Evolutionary conservation across 2,113 vertebrate species (phyloP).

Genomic region (Alces alces): DNA sequence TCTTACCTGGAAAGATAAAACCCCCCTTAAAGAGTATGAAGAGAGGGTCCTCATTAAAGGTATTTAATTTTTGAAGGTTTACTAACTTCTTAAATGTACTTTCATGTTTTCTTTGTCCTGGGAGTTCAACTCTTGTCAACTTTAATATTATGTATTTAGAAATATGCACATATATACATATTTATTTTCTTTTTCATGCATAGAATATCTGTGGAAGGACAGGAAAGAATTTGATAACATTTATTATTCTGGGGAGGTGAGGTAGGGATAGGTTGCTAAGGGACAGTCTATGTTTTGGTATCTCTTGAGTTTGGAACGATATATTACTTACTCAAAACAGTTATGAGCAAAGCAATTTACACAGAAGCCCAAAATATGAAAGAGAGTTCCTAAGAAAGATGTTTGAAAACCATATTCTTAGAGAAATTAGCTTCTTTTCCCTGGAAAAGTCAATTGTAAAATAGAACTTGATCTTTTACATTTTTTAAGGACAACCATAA

Average conservation of each 20-base stretch:
- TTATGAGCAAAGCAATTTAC: not conserved
- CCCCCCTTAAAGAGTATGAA: constrained; percentile 79
- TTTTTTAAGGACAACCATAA: not conserved
- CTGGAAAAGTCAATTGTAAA: not conserved
- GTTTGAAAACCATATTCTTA: not conserved
- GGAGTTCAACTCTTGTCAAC: not conserved
- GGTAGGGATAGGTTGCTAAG: not conserved
- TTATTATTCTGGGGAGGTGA: not conserved
- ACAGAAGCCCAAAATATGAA: not conserved
- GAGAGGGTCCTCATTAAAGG: constrained; percentile 81
- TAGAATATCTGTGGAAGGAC: not conserved
- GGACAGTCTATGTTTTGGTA: not conserved
- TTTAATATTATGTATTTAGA: not conserved
- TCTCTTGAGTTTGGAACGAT: not conserved
- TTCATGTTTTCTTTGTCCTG: not conserved
- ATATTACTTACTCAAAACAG: not conserved
- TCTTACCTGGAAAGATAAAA: constrained; percentile 92
- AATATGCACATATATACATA: not conserved
- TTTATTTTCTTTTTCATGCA: not conserved
- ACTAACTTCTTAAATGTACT: not conserved
- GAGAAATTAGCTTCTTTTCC: not conserved
- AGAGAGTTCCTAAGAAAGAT: not conserved
- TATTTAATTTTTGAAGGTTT: constrained; percentile 67
- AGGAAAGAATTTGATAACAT: not conserved
- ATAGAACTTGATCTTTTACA: not conserved